Base-by-base conservation (phyloP, 2,797 vertebrate species). In the Pantherophis alleghaniensis region DNA sequence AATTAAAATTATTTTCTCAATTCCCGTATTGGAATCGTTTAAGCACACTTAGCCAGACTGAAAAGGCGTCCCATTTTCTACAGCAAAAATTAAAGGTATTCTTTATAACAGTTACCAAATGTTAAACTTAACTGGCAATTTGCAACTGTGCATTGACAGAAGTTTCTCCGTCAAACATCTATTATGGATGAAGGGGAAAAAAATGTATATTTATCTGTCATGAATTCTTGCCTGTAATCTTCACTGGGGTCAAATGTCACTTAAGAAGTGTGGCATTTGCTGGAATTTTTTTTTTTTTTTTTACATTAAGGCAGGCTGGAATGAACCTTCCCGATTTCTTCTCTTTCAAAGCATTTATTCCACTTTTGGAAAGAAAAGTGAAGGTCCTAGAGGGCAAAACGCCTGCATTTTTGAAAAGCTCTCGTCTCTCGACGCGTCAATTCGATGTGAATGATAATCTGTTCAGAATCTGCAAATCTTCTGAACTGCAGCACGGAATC, bases 241-340 rank as follows among this genome's bases (percentile, higher is more conserved):
- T 91, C 96, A 83, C 94, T 83, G 9, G 92, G 96, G 95, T 86
- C 93, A 93, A 95, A 92, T 88, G 16, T 90, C 92, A 94, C 94
- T 95, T 93, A 94, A 95, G 90, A 95, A 94, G 91, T 89, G 92
- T 90, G 10, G 28, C 94, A 94, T 63, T 91, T 92, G 91, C 37
- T 89, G 95, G 91, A 66, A 11, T 10, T 5, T 86, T 53, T 93
- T 92, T 28, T 42, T 42, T 42, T 66, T n/a, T 66, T 63, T 28
- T 7, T 7, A 63, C 93, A 93, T 90, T 74, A 89, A 97, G 89
- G 42, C 94, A 95, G 93, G n/a, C 57, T 93, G 95, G 95, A 96
- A 96, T 97, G 90, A 96, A 91, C 93, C 93, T 95, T 94, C 93
- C 94, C 94, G 96, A 95, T 97, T 97, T 95, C 28, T 7, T 53